phyloP scores from a whole-genome alignment of 2,113 vertebrate genomes.

The Larimichthys crocea region DNA sequence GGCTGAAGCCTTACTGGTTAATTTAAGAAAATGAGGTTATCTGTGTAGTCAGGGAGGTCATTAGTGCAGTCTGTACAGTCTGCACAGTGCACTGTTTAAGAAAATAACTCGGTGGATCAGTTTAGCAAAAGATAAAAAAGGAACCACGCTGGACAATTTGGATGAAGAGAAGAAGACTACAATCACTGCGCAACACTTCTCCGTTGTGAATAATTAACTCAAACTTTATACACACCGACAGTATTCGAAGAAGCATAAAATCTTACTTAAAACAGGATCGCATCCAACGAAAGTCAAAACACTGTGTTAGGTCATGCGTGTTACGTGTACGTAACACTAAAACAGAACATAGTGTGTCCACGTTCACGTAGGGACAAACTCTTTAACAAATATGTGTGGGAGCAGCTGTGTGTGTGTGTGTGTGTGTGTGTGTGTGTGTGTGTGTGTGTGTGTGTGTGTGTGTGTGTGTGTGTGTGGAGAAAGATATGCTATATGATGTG shows the following conservation, averaged over 20 bases:
- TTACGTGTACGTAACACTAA: constrained; percentile 4
- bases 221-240: constrained; percentile 12
- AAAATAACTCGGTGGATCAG: background rate
- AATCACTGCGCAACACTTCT: constrained; percentile 11
- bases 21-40: background rate
- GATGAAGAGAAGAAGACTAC: background rate
- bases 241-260: background rate
- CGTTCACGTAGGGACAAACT: constrained; percentile 39
- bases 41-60: background rate
- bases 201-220: constrained; percentile 34
- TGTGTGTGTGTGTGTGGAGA: background rate
- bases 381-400: constrained; percentile 21
- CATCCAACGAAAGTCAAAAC: background rate
- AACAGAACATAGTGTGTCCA: constrained; percentile 23
- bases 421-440: constrained; percentile 9
- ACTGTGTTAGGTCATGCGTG: background rate
- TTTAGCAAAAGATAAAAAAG: background rate
- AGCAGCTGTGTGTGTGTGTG: background rate
- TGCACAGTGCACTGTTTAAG: background rate
- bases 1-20: background rate
- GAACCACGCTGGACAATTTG: background rate
- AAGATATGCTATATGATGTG: constrained; percentile 57
- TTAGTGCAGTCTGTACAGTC: background rate
- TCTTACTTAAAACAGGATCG: background rate
- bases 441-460: constrained; percentile 10